Base-by-base conservation (phyloP, 2,888 invertebrate species). In the Aporophyla lueneburgensis region DNA sequence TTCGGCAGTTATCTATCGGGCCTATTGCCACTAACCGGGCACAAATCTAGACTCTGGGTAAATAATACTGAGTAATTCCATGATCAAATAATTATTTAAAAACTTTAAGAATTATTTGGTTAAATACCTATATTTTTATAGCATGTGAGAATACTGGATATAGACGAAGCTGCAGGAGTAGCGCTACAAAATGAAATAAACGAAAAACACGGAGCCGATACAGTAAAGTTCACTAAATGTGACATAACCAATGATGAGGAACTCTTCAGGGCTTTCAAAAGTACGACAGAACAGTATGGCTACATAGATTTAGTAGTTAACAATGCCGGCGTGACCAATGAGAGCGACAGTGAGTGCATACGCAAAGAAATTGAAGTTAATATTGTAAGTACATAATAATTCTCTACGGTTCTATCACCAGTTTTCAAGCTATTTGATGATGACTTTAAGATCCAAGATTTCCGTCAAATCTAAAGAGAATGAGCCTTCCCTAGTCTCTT, bases 291-390 rank as follows among this genome's bases (percentile, higher is more conserved):
- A 5, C 81, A 88, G 1, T 71, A 89, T 24, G 89, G 86, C 1
- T 80, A 81, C 67, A 86, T 93, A 24, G 92, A 93, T 61, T 75
- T 92, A 0, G 89, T 93, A 21, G 76, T 93, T 16, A 93, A 93
- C 68, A 92, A 92, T 67, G 93, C 93, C 27, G 93, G 91, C 1
- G 83, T 91, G 21, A 82, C 87, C 73, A 88, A 92, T 70, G 91
- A 92, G 49, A 86, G 76, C 7, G 76, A 63, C n/a, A 70, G 68
- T 27, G 72, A 79, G n/a, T 70, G 70, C 19, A 89, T 89, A 56
- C 87, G 88, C 49, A 91, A 89, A 67, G 62, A 80, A 81, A 89
- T 92, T 76, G 89, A 87, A 58, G 74, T 93, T 16, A 93, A 92
- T 79, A 80, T 90, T 74, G 92, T 92, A 85, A 90, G 89, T 84